phyloP scores from a whole-genome alignment of 2,888 invertebrate species.

The Steinernema carpocapsae region DNA sequence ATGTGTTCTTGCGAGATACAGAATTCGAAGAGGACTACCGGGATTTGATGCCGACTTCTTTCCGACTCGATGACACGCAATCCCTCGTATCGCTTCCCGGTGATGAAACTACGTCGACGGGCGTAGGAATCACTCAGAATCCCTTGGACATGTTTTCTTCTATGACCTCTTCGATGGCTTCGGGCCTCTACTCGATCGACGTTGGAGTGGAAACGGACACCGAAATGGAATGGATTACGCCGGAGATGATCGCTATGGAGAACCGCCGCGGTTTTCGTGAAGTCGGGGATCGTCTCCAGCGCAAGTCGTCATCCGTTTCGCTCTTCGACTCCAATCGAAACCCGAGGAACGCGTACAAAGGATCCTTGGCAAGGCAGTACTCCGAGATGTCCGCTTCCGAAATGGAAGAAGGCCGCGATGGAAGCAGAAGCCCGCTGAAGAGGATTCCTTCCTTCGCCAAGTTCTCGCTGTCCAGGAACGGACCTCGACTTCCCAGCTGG shows the following conservation, averaged over 20 bases:
- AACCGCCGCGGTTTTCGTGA: too few relatives aligned
- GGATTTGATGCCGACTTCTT: not conserved
- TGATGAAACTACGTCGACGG: constrained; percentile 17
- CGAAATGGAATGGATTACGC: constrained; percentile 66
- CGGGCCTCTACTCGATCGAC: constrained; percentile 65
- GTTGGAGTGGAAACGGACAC: constrained; percentile 65
- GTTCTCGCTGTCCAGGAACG: constrained; percentile 45
- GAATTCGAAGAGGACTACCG: not conserved
- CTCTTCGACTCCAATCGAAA: constrained; percentile 34
- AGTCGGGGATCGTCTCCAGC: too few relatives aligned
- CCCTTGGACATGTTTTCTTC: constrained; percentile 55
- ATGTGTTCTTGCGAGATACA: not conserved
- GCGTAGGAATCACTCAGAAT: constrained; percentile 16
- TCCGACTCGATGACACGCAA: constrained; percentile 22
- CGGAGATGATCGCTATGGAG: constrained; percentile 45
- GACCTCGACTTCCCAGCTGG: constrained; percentile 49
- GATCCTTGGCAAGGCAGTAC: constrained; percentile 55
- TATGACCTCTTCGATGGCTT: constrained; percentile 66
- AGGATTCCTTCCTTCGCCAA: not conserved
- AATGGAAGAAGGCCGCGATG: constrained; percentile 26
- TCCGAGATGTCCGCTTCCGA: constrained; percentile 61
- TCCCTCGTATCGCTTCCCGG: constrained; percentile 24
- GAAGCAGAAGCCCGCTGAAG: constrained; percentile 20
- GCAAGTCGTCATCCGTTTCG: not conserved
- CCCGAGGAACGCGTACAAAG: constrained; percentile 45